A percentile compares a stretch with the other conserved stretches of the same genome.
Evolutionary conservation across 2,888 invertebrate species (phyloP).

Genomic region (Caprella mutica): DNA sequence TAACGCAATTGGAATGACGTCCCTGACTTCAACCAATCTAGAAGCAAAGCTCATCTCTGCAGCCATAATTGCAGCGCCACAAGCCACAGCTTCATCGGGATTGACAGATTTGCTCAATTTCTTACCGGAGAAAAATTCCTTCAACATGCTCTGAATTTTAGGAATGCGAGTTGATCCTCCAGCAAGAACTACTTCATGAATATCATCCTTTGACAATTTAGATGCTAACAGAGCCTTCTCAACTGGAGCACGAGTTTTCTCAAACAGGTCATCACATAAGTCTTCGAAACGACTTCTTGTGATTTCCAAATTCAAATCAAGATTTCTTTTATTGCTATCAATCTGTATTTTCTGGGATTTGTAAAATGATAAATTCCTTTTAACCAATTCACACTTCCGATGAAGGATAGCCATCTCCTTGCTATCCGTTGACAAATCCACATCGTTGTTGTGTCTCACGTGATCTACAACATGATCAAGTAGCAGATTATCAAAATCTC

Average conservation of each 20-base stretch:
- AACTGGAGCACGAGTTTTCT: neutral
- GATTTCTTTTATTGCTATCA: too few species aligned
- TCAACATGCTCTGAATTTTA: slow-evolving; percentile 55
- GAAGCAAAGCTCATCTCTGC: slow-evolving; percentile 11
- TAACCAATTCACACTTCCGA: neutral
- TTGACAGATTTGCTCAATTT: slow-evolving; percentile 51
- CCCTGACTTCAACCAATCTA: neutral
- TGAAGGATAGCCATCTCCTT: neutral
- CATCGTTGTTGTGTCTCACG: neutral
- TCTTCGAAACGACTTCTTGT: neutral
- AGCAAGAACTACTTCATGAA: slow-evolving; percentile 48
- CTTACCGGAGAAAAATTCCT: slow-evolving; percentile 52
- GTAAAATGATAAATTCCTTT: neutral
- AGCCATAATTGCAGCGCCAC: slow-evolving; percentile 55
- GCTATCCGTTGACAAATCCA: neutral
- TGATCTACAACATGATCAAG: neutral
- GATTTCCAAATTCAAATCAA: too few species aligned
- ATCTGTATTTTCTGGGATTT: neutral
- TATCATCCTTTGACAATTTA: slow-evolving; percentile 38
- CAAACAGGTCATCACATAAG: neutral
- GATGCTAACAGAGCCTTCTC: slow-evolving; percentile 37
- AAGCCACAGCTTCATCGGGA: slow-evolving; percentile 63
- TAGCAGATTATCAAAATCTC: neutral
- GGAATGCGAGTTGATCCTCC: slow-evolving; percentile 67
- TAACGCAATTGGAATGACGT: neutral